These are phyloP conservation scores for Bujurquina vittata DNA, from an alignment of 2,113 vertebrate species.

Conservation along the genomic window DNA sequence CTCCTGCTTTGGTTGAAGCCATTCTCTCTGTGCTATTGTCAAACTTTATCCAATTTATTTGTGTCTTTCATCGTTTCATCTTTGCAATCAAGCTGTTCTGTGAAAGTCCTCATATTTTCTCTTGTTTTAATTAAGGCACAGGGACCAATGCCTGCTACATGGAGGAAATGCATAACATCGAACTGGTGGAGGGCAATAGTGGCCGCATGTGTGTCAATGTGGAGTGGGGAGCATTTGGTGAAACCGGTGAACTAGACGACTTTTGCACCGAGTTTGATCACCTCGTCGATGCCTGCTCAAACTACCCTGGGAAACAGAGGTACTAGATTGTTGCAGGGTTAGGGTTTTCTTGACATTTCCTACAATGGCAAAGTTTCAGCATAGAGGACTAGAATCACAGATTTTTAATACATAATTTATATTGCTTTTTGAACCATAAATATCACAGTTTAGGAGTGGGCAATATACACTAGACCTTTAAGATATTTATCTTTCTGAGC, in stretches of 20 bases:
- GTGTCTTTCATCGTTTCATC: background rate
- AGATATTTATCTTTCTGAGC: background rate
- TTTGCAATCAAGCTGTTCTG: background rate
- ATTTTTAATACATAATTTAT: background rate
- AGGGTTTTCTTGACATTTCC: background rate
- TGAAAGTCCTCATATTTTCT: background rate
- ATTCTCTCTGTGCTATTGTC: background rate
- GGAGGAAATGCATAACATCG: constrained; percentile 96
- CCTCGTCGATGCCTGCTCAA: constrained; percentile 87
- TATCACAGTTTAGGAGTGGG: background rate
- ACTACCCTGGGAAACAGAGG: constrained; percentile 91
- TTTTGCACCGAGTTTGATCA: constrained; percentile 87
- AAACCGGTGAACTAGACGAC: constrained; percentile 88
- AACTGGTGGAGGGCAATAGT: constrained; percentile 89
- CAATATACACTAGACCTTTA: background rate
- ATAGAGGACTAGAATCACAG: background rate
- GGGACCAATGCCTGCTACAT: constrained; percentile 97
- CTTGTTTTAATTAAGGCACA: constrained; percentile 81
- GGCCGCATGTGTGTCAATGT: constrained; percentile 96
- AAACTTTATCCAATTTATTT: background rate
- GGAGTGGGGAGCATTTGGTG: constrained; percentile 98
- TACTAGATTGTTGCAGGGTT: constrained; percentile 50
- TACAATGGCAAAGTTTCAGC: background rate
- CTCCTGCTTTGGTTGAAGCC: background rate
- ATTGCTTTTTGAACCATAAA: accelerated